Percentiles rank a stretch among this genome's conserved stretches.
Conservation (phyloP, 2,888 invertebrate genomes). For the Tenthredo mesomela region DNA sequence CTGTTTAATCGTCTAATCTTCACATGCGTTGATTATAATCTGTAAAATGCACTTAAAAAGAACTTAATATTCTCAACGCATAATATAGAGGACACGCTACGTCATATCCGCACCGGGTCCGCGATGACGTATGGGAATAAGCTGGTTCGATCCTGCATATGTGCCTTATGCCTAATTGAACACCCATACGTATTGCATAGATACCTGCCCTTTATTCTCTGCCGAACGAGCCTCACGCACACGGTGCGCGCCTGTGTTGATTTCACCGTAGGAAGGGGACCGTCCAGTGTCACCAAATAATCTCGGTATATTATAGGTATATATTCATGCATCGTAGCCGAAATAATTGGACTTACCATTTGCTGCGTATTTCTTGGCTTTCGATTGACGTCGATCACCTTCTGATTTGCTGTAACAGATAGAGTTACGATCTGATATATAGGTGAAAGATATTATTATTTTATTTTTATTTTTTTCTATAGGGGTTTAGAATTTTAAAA, state of each 20-base stretch:
- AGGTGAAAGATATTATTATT: not conserved
- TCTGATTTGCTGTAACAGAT: slow-evolving; percentile 84
- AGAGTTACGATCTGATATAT: slow-evolving; percentile 54
- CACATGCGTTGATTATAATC: slow-evolving; percentile 31
- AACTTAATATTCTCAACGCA: slow-evolving; percentile 10
- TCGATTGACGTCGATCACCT: slow-evolving; percentile 88
- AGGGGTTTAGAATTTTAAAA: not conserved
- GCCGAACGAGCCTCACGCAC: no score
- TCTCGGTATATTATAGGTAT: no score
- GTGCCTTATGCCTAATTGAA: slow-evolving; percentile 16
- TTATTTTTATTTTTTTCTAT: not conserved
- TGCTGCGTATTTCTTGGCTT: slow-evolving; percentile 94
- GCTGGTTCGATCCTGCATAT: slow-evolving; percentile 1
- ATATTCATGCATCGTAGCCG: no score
- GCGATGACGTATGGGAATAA: slow-evolving; percentile 8
- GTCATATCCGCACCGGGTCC: not conserved
- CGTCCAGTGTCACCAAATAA: no score
- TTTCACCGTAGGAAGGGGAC: no score
- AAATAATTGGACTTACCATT: slow-evolving; percentile 92
- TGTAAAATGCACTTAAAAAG: slow-evolving; percentile 15
- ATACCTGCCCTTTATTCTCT: no score
- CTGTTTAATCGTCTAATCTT: not conserved
- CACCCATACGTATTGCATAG: slow-evolving; percentile 54
- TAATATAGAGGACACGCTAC: slow-evolving; percentile 15
- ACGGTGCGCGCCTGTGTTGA: no score